Evolutionary conservation across 2,797 vertebrate species (phyloP).

Genomic region (Etheostoma nigrum): DNA sequence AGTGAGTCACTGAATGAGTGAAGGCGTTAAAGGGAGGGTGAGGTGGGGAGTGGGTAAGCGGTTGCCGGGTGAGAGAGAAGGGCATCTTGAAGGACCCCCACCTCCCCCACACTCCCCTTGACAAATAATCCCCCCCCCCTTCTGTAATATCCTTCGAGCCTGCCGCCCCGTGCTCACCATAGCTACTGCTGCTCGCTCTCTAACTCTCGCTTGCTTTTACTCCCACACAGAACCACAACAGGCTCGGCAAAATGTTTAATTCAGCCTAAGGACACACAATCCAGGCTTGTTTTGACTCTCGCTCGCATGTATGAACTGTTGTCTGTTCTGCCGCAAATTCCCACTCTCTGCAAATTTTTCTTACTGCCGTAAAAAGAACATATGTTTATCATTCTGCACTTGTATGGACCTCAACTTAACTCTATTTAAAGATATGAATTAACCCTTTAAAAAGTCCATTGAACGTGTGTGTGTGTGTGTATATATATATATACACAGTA

Average conservation of each 20-base stretch:
- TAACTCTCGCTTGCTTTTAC: conserved; percentile 75
- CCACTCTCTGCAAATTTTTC: conserved; percentile 8
- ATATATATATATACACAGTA: neutral
- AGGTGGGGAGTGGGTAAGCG: conserved; percentile 49
- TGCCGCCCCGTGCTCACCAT: conserved; percentile 82
- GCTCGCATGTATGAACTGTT: neutral
- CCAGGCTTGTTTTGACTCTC: conserved; percentile 18
- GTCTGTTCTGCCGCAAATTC: conserved; percentile 1
- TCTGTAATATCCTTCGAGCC: conserved; percentile 79
- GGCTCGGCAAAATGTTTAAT: conserved; percentile 78
- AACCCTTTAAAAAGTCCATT: neutral
- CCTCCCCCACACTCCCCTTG: conserved; percentile 69
- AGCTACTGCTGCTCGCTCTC: conserved; percentile 79
- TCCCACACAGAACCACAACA: conserved; percentile 82
- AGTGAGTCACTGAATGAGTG: conserved; percentile 74
- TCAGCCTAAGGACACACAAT: conserved; percentile 55
- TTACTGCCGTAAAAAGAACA: neutral
- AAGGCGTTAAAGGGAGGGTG: conserved; percentile 47
- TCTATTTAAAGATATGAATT: neutral
- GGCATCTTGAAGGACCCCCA: conserved; percentile 83
- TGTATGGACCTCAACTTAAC: neutral
- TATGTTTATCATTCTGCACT: neutral
- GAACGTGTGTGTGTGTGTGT: too few species aligned
- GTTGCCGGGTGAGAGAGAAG: conserved; percentile 85
- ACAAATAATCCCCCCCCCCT: conserved; percentile 66